Conservation (phyloP, 2,797 vertebrate species). For the Ataeniobius toweri region DNA sequence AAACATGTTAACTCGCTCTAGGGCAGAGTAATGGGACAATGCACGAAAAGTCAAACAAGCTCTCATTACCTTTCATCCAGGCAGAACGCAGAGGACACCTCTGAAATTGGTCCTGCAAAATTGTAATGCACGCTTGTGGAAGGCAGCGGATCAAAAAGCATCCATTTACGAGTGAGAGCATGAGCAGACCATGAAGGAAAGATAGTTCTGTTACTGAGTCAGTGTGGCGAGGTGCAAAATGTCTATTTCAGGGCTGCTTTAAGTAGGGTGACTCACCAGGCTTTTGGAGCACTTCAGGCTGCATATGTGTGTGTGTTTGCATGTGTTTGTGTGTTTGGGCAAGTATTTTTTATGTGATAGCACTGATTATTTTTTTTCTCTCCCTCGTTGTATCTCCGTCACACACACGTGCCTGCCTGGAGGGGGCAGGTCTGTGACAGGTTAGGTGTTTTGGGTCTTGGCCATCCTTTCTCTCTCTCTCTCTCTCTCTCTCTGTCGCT, state of each 20-base stretch:
- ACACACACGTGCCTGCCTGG: constrained; percentile 60
- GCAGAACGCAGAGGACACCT: constrained; percentile 59
- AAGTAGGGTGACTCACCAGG: constrained; percentile 79
- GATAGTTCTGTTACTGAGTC: constrained; percentile 74
- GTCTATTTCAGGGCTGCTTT: constrained; percentile 80
- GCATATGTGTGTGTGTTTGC: constrained; percentile 52
- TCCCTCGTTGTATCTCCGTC: constrained; percentile 43
- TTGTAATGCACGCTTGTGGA: constrained; percentile 60
- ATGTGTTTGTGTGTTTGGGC: constrained; percentile 23
- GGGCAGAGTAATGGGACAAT: constrained; percentile 56
- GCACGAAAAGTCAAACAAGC: constrained; percentile 73
- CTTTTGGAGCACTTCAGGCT: constrained; percentile 67
- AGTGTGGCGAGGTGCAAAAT: constrained; percentile 75
- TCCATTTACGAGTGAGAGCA: constrained; percentile 62
- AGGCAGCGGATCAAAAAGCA: constrained; percentile 57
- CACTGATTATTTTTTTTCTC: constrained; percentile 20
- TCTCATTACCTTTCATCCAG: constrained; percentile 68
- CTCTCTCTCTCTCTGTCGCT: constrained; percentile 29
- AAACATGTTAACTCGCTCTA: constrained; percentile 58
- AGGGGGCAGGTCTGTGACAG: constrained; percentile 75
- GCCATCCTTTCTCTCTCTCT: constrained; percentile 68
- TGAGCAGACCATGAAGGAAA: constrained; percentile 67
- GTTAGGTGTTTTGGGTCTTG: constrained; percentile 75
- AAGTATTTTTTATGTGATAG: constrained; percentile 44
- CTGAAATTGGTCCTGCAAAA: constrained; percentile 66